phyloP scores from a whole-genome alignment of 2,888 invertebrate genomes.

The Drosophila putrida region DNA sequence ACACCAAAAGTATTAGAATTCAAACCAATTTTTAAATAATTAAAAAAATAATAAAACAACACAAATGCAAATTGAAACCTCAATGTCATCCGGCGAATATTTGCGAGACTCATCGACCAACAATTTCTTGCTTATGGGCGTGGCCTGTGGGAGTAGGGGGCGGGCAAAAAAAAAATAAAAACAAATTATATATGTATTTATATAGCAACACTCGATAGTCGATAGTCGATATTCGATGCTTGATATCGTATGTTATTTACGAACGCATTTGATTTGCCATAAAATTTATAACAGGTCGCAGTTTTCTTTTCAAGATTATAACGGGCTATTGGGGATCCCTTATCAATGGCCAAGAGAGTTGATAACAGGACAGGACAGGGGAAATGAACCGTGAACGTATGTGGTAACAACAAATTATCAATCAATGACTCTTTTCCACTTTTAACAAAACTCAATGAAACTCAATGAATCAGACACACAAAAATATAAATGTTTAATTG shows the following conservation, averaged over 20 bases:
- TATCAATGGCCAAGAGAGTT: conserved; percentile 25
- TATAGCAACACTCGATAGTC: background rate
- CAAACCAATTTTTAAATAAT: conserved; percentile 28
- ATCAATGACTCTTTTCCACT: conserved; percentile 4
- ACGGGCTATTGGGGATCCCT: conserved; percentile 11
- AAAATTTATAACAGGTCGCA: conserved; percentile 20
- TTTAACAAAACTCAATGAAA: conserved; percentile 8
- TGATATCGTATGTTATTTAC: conserved; percentile 16
- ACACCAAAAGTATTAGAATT: conserved; percentile 47
- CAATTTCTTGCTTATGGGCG: conserved; percentile 70
- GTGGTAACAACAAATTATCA: conserved; percentile 5
- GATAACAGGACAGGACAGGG: conserved; percentile 9
- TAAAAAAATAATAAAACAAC: conserved; percentile 26
- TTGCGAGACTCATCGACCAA: conserved; percentile 75
- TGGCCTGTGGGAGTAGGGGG: conserved; percentile 72
- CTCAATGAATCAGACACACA: conserved; percentile 20
- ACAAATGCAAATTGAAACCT: conserved; percentile 73
- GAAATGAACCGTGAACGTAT: background rate
- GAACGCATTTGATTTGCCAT: conserved; percentile 11
- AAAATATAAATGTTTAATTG: background rate
- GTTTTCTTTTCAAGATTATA: conserved; percentile 14
- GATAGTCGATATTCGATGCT: conserved; percentile 3
- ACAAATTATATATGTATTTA: conserved; percentile 48
- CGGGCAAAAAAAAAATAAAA: conserved; percentile 40
- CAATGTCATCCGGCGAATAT: conserved; percentile 82